A percentile compares a stretch with the other conserved stretches of the same genome.
Evolutionary conservation across 2,888 invertebrate genomes (phyloP).

Genomic region (Heliconius ismenius): DNA sequence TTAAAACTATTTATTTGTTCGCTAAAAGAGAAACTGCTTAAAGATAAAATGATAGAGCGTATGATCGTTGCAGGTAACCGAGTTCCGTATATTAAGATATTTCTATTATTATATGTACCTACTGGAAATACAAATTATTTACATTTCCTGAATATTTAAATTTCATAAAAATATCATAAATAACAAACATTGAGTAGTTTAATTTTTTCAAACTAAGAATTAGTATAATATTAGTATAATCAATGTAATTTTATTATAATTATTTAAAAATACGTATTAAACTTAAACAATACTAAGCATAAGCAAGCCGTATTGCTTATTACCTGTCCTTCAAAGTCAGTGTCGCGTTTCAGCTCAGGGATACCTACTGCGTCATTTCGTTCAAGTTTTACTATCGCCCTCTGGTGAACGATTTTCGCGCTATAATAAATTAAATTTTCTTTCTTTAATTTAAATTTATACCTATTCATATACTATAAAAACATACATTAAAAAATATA

Average conservation of each 20-base stretch:
- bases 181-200: too few relatives aligned
- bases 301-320: neutral
- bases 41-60: too few relatives aligned
- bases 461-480: neutral
- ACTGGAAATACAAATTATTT: too few relatives aligned
- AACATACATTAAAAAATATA: neutral
- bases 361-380: conserved; percentile 51
- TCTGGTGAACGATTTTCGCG: conserved; percentile 43
- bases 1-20: too few relatives aligned
- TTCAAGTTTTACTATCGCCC: conserved; percentile 61
- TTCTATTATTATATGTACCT: too few relatives aligned
- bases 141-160: too few relatives aligned
- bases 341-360: conserved; percentile 25
- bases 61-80: too few relatives aligned
- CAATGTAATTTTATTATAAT: neutral
- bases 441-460: neutral
- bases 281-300: conserved; percentile 4
- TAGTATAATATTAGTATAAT: neutral
- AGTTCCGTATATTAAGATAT: too few relatives aligned
- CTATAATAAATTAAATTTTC: neutral
- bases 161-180: neutral
- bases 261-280: neutral
- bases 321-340: neutral
- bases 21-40: too few relatives aligned
- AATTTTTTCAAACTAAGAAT: too few relatives aligned